These are phyloP conservation scores for Athalia rosae DNA, from an alignment of 2,888 invertebrate genomes.

Conservation along the genomic window DNA sequence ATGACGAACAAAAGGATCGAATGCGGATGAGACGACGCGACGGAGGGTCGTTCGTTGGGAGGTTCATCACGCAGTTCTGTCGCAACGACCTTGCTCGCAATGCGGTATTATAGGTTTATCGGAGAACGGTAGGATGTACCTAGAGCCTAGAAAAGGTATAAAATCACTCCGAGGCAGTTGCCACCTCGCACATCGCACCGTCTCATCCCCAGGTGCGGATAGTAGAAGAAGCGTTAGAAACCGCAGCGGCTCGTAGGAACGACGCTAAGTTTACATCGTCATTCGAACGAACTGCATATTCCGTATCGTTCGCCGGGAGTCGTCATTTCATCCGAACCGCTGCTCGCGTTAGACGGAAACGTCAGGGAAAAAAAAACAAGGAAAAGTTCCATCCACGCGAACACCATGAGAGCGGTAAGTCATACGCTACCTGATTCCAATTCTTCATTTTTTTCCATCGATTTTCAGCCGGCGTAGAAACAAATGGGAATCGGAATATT, in stretches of 20 bases:
- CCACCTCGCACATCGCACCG: constrained; percentile 65
- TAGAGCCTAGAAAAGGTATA: constrained; percentile 66
- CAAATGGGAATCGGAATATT: background rate
- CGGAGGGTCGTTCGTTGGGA: constrained; percentile 51
- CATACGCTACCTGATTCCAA: no score
- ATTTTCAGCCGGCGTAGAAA: no score
- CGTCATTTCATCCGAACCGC: no score
- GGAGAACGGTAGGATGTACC: constrained; percentile 61
- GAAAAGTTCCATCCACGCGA: no score
- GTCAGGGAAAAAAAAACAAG: no score
- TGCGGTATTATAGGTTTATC: constrained; percentile 64
- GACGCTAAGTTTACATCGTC: no score
- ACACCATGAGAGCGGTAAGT: no score
- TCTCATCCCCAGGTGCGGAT: constrained; percentile 45
- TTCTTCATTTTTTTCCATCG: no score
- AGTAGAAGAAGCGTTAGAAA: background rate
- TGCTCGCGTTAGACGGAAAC: no score
- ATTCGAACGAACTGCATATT: no score
- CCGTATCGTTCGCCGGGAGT: no score
- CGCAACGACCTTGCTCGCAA: constrained; percentile 70
- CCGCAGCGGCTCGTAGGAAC: background rate
- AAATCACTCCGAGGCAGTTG: constrained; percentile 67
- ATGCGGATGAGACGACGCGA: constrained; percentile 20
- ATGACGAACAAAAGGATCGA: constrained; percentile 23
- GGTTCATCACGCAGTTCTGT: constrained; percentile 56